Evolutionary conservation across 1,140 invertebrate genomes (phyloP).

Genomic region (Proctacanthus coquilletti): DNA sequence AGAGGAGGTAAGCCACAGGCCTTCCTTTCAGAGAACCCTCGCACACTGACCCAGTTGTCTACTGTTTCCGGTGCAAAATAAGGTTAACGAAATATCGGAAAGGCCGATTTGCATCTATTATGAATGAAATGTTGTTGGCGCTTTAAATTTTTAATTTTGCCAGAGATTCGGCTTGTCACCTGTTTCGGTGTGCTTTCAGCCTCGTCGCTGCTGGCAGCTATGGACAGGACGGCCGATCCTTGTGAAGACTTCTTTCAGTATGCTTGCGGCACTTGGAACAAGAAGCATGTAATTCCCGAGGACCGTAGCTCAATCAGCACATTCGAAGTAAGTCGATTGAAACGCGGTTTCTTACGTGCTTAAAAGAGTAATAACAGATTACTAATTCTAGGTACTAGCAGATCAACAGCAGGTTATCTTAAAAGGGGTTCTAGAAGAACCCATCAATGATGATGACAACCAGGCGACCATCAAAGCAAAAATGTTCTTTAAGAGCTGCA

Average conservation of each 20-base stretch:
- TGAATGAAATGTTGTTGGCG: too few species aligned
- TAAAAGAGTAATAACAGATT: background rate
- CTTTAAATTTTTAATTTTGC: too few species aligned
- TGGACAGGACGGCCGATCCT: conserved; percentile 65
- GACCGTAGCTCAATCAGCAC: conserved; percentile 75
- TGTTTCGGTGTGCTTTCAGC: conserved; percentile 42
- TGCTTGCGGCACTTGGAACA: conserved; percentile 82
- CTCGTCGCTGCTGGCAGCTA: conserved; percentile 64
- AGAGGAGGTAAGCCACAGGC: too few species aligned
- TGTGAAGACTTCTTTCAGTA: conserved; percentile 83
- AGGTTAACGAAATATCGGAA: too few species aligned
- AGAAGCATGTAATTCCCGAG: conserved; percentile 75
- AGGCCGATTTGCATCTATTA: too few species aligned
- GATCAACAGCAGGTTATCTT: conserved; percentile 75
- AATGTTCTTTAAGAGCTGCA: conserved; percentile 71
- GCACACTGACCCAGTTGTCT: too few species aligned
- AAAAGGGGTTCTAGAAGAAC: conserved; percentile 60
- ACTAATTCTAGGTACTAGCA: conserved; percentile 41
- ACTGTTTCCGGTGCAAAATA: too few species aligned
- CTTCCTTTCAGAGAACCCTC: too few species aligned
- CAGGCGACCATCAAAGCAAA: conserved; percentile 67
- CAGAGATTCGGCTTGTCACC: too few species aligned
- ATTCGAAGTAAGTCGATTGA: conserved; percentile 47
- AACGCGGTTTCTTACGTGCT: conserved; percentile 1
- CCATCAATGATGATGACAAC: conserved; percentile 42